A percentile compares a stretch with the other conserved stretches of the same genome.
Evolutionary conservation across 2,797 vertebrate genomes (phyloP).

Genomic region (Odontamblyopus lacepedii): DNA sequence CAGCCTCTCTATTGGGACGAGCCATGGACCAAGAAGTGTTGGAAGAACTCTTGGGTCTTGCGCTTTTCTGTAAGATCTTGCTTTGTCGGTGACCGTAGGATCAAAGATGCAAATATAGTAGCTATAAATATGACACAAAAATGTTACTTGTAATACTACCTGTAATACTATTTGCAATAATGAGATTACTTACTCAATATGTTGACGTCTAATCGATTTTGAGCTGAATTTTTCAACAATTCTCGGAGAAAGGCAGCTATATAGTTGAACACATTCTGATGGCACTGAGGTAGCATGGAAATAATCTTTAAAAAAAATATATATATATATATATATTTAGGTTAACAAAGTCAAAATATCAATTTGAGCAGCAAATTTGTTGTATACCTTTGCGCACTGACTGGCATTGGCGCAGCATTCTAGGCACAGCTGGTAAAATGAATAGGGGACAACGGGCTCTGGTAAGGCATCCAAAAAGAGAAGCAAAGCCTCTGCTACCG

Average conservation of each 20-base stretch:
- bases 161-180: background rate
- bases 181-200: conserved; percentile 81
- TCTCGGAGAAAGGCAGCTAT: conserved; percentile 91
- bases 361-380: background rate
- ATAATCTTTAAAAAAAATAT: conserved; percentile 82
- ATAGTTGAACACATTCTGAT: conserved; percentile 93
- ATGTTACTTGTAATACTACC: conserved; percentile 3
- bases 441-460: conserved; percentile 88
- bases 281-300: conserved; percentile 84
- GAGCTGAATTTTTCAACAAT: conserved; percentile 85
- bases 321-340: background rate
- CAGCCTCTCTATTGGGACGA: conserved; percentile 40
- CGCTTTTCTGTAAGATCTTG: conserved; percentile 85
- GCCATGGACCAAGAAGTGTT: conserved; percentile 81
- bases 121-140: conserved; percentile 49
- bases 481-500: conserved; percentile 92
- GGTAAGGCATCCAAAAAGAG: conserved; percentile 95
- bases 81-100: conserved; percentile 80
- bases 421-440: conserved; percentile 81
- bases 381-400: conserved; percentile 86
- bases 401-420: conserved; percentile 70
- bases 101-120: conserved; percentile 87
- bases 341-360: background rate
- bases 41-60: conserved; percentile 91
- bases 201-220: conserved; percentile 88